These are phyloP conservation scores for Drosophila percnosoma DNA, from an alignment of 2,888 invertebrate genomes.

Conservation along the genomic window DNA sequence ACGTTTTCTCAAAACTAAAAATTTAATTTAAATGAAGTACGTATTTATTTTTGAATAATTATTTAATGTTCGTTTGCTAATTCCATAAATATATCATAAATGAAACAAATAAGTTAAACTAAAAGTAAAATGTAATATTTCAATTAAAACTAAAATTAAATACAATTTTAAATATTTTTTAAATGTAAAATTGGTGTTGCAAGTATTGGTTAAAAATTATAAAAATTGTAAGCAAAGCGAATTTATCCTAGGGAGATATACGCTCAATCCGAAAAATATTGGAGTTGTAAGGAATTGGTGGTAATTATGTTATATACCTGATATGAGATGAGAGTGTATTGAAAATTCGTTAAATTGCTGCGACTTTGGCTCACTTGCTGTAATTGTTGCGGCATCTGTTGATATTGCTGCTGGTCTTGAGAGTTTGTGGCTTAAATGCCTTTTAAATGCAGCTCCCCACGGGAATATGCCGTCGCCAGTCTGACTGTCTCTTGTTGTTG, in stretches of 20 bases:
- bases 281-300: neutral
- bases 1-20: too few species aligned
- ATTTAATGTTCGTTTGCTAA: neutral
- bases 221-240: neutral
- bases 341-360: slow-evolving; percentile 26
- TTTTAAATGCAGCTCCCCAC: slow-evolving; percentile 81
- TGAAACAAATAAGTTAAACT: neutral
- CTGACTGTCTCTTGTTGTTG: slow-evolving; percentile 53
- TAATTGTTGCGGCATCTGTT: slow-evolving; percentile 66
- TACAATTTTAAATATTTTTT: neutral
- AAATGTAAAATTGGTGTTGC: neutral
- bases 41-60: neutral
- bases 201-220: neutral
- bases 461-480: slow-evolving; percentile 74
- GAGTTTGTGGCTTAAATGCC: slow-evolving; percentile 79
- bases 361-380: slow-evolving; percentile 41
- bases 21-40: too few species aligned
- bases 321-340: slow-evolving; percentile 25
- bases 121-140: neutral
- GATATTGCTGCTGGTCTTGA: slow-evolving; percentile 68
- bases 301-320: neutral
- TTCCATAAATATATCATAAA: neutral
- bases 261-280: neutral
- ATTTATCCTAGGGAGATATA: neutral
- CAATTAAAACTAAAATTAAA: neutral